Conservation (phyloP, 2,888 invertebrate genomes). For the Torymus tubicola region DNA sequence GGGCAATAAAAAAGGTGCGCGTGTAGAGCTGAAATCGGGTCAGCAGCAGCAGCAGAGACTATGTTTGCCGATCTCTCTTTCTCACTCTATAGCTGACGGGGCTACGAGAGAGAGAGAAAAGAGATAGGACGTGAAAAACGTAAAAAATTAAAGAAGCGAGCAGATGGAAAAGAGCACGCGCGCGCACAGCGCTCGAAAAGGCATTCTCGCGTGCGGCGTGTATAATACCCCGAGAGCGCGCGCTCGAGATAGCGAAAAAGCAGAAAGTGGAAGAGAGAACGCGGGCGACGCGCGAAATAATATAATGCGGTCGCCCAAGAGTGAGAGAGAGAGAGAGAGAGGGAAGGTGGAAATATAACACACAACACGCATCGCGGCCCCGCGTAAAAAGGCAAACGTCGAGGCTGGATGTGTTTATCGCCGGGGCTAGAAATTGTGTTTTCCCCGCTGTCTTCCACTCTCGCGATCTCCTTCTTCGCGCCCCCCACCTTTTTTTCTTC, state of each 20-base stretch:
- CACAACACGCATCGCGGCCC: conserved; percentile 34
- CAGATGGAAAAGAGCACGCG: conserved; percentile 6
- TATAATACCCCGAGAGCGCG: conserved; percentile 9
- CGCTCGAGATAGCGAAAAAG: not conserved
- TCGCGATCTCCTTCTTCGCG: conserved; percentile 32
- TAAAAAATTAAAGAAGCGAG: conserved; percentile 37
- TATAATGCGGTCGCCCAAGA: conserved; percentile 29
- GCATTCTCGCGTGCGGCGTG: conserved; percentile 23
- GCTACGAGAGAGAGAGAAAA: not conserved
- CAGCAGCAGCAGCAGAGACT: not conserved
- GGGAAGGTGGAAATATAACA: conserved; percentile 33
- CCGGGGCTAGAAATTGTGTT: conserved; percentile 52
- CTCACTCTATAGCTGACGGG: not conserved
- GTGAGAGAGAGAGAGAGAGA: conserved; percentile 12
- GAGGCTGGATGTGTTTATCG: conserved; percentile 61
- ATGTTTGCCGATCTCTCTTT: not conserved
- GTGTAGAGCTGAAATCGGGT: conserved; percentile 28
- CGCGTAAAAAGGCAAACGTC: conserved; percentile 58
- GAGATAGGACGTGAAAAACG: conserved; percentile 2
- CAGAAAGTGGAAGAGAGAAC: not conserved
- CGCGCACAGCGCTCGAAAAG: conserved; percentile 15
- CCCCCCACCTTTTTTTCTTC: conserved; percentile 23
- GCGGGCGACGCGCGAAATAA: conserved; percentile 45
- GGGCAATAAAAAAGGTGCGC: conserved; percentile 21
- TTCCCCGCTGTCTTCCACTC: conserved; percentile 50